Evolutionary conservation across 2,888 invertebrate genomes (phyloP).

Genomic region (Zaprionus obscuricornis): DNA sequence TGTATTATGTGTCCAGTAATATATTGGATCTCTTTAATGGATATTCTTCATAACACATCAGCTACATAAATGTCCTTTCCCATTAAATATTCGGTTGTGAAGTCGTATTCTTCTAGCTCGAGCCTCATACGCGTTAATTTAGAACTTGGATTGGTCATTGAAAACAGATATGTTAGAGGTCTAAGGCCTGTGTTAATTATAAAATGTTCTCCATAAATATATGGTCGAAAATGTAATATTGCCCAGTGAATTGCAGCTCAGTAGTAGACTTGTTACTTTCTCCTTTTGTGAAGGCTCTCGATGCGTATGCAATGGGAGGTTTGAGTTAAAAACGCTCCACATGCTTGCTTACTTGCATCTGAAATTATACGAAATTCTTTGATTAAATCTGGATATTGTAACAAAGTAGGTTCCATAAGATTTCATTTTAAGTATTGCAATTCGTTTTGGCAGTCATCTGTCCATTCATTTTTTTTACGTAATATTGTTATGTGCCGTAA

Average conservation of each 20-base stretch:
- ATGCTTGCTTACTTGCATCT: slow-evolving; percentile 2
- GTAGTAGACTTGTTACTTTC: slow-evolving; percentile 1
- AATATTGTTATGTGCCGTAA: too few species aligned
- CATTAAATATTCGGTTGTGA: too few species aligned
- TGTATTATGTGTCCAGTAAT: slow-evolving; percentile 3
- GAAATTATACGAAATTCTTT: too few species aligned
- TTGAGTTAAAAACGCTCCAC: slow-evolving; percentile 6
- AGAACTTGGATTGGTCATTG: neutral
- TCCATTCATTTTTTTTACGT: too few species aligned
- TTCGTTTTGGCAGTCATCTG: too few species aligned
- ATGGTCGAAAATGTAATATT: neutral
- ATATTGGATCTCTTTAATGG: neutral
- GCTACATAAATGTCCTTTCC: too few species aligned
- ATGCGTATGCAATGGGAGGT: too few species aligned
- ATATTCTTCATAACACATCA: neutral
- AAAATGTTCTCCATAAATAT: slow-evolving; percentile 3
- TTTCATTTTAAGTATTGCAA: too few species aligned
- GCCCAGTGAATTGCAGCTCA: neutral
- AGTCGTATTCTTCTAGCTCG: neutral
- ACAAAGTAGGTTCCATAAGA: too few species aligned
- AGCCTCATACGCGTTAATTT: slow-evolving; percentile 2
- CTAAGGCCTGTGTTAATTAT: slow-evolving; percentile 2
- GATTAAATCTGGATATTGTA: too few species aligned
- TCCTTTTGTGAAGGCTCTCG: neutral
- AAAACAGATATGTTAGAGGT: neutral